Evolutionary conservation across 2,113 vertebrate genomes (phyloP), one percentile per base, ranked within the genome.

Genomic region (Triplophysa siluroides): DNA sequence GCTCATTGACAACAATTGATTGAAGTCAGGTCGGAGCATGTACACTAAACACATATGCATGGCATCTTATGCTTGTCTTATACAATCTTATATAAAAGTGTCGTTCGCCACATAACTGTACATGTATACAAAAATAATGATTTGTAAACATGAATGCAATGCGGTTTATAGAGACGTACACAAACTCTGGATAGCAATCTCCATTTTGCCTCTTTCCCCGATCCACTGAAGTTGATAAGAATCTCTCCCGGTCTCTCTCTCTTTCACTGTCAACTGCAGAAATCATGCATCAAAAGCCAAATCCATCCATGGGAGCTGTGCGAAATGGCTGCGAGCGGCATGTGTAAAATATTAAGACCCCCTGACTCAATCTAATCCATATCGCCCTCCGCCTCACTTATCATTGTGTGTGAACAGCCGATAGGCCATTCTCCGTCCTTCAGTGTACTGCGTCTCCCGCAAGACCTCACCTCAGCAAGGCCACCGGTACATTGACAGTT

Each of bases 301-400:
- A 63, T 62, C 23, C 11, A 50, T 29, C 60, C 24, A 33, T 54
- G 62, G 19, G 1, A 65, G 54, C 62, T 26, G 10, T 23, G 62
- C 29, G 21, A 11, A 33, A 77, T 50, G 62, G 47, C 26, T 41
- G n/a, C 45, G 23, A 38, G 75, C 47, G 50, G 21, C 62, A 23
- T 24, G 47, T 41, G 62, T 54, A 77, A 52, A 66, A 77, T 73
- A 52, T 74, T 66, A 74, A 80, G 78, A 56, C 78, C 62, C 70
- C 38, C 56, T 67, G 79, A 75, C 71, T 75, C 47, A 80, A 81
- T 74, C 61, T 81, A 81, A 61, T 81, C 63, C 63, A 66, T 66
- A 58, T 72, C 63, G 60, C 33, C 38, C 63, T 66, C 12, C 33
- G 26, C 63, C 19, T 56, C 26, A 50, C 13, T 66, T 66, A 66